Evolutionary conservation across 2,888 invertebrate species (phyloP).

Genomic region (Dinocampus coccinellae): DNA sequence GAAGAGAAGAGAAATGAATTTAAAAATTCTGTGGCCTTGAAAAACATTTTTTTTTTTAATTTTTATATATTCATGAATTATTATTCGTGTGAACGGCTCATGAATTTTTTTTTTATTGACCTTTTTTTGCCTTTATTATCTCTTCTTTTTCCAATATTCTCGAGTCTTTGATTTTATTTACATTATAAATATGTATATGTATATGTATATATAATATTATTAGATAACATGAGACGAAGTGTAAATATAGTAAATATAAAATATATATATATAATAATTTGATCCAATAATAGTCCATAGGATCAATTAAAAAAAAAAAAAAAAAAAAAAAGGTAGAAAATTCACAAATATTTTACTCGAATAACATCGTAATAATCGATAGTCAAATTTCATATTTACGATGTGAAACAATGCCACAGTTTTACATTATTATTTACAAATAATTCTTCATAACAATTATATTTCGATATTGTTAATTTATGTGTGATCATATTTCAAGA

Average conservation of each 20-base stretch:
- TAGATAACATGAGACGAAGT: slow-evolving; percentile 40
- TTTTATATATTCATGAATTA: too few species aligned
- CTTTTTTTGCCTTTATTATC: neutral
- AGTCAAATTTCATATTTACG: slow-evolving; percentile 59
- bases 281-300: slow-evolving; percentile 56
- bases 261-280: slow-evolving; percentile 53
- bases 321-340: slow-evolving; percentile 55
- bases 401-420: slow-evolving; percentile 52
- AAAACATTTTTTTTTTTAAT: too few species aligned
- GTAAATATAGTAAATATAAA: slow-evolving; percentile 18
- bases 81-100: too few species aligned
- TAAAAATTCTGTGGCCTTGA: too few species aligned
- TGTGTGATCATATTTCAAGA: too few species aligned
- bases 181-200: neutral
- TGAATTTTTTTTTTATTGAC: too few species aligned
- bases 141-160: neutral
- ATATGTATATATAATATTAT: neutral
- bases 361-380: slow-evolving; percentile 1
- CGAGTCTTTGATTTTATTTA: neutral
- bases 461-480: too few species aligned
- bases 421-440: too few species aligned
- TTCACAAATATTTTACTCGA: too few species aligned
- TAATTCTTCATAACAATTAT: neutral
- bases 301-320: slow-evolving; percentile 57
- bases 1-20: too few species aligned